phyloP scores from a whole-genome alignment of 2,113 vertebrate species.

The Seriola rivoliana region DNA sequence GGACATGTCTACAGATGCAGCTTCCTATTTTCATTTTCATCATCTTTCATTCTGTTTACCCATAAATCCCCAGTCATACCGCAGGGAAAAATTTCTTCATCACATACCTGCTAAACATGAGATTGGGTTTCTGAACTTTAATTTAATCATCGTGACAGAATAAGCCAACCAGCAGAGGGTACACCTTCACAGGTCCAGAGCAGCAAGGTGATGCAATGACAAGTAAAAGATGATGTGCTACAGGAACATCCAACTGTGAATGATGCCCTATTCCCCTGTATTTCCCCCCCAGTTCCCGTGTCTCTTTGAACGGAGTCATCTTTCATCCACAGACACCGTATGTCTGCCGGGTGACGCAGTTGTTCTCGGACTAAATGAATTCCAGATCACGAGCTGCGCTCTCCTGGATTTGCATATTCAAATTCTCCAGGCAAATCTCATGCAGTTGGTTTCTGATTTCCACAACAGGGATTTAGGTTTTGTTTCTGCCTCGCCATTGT shows the following conservation, averaged over 20 bases:
- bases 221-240: slow-evolving; percentile 72
- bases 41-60: not conserved
- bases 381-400: slow-evolving; percentile 41
- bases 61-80: not conserved
- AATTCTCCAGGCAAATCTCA: slow-evolving; percentile 63
- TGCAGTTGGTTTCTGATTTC: slow-evolving; percentile 44
- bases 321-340: slow-evolving; percentile 60
- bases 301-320: slow-evolving; percentile 59
- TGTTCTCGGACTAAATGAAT: slow-evolving; percentile 53
- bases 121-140: slow-evolving; percentile 21
- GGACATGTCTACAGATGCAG: not conserved
- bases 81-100: not conserved
- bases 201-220: slow-evolving; percentile 75
- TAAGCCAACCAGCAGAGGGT: slow-evolving; percentile 8
- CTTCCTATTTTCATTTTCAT: not conserved
- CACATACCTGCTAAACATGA: not conserved
- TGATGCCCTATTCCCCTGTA: slow-evolving; percentile 27
- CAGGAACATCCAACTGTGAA: slow-evolving; percentile 62
- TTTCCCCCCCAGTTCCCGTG: slow-evolving; percentile 18
- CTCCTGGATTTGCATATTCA: slow-evolving; percentile 70
- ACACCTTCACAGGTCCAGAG: slow-evolving; percentile 41
- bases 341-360: slow-evolving; percentile 44
- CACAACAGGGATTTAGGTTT: slow-evolving; percentile 45
- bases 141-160: slow-evolving; percentile 5
- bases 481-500: slow-evolving; percentile 9